Conservation (phyloP, 2,888 invertebrate genomes). For the Fragum sueziense region DNA sequence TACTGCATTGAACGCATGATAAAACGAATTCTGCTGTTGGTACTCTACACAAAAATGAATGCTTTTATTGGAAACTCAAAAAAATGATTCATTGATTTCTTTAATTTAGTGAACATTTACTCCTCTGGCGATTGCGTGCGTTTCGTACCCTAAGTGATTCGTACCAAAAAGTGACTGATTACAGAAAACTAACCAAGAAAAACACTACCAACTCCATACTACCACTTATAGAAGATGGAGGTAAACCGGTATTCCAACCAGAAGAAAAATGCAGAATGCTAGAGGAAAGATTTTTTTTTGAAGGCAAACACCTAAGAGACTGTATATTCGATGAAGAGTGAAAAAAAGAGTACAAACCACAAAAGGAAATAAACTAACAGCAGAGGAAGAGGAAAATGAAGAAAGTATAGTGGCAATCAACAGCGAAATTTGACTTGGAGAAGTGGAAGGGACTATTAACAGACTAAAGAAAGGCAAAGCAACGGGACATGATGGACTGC, state of each 20-base stretch:
- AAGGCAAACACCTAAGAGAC: no score
- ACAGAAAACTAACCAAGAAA: slow-evolving; percentile 6
- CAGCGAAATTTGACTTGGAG: neutral
- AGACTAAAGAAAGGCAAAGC: slow-evolving; percentile 12
- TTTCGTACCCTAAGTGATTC: no score
- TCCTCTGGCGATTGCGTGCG: no score
- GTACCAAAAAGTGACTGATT: no score
- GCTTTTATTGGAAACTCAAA: no score
- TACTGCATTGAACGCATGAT: no score
- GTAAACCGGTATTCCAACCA: neutral
- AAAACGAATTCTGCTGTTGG: no score
- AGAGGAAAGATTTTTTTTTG: neutral
- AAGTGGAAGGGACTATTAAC: neutral
- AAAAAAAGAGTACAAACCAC: neutral
- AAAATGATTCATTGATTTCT: no score
- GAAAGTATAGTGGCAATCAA: slow-evolving; percentile 1
- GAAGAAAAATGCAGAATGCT: slow-evolving; percentile 8
- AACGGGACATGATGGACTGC: neutral
- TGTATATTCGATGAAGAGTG: neutral
- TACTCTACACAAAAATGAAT: no score
- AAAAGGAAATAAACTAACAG: neutral
- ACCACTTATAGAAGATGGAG: neutral
- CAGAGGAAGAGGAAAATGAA: neutral
- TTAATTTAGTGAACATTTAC: no score
- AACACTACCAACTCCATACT: neutral